phyloP scores from a whole-genome alignment of 2,888 invertebrate genomes.

The Timema podura region DNA sequence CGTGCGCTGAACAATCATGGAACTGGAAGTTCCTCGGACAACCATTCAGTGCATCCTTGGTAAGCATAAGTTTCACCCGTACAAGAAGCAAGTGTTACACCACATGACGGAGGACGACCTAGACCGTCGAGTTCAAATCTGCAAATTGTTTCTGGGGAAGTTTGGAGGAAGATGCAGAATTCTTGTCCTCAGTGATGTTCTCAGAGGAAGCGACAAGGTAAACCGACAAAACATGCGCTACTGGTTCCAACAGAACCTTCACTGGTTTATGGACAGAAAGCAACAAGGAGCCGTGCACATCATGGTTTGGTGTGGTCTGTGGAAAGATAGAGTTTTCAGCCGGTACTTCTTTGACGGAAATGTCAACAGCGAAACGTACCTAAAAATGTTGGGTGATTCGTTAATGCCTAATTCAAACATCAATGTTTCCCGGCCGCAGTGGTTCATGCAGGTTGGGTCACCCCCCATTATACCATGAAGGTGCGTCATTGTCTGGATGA shows the following conservation, averaged over 20 bases:
- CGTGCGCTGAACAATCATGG: constrained; percentile 8
- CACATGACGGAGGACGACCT: constrained; percentile 9
- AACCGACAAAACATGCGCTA: constrained; percentile 9
- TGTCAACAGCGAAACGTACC: no score
- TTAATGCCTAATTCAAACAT: no score
- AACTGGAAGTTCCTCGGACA: not conserved
- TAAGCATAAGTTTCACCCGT: not conserved
- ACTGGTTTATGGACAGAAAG: not conserved
- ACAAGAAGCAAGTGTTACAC: not conserved
- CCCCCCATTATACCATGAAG: no score
- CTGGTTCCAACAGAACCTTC: not conserved
- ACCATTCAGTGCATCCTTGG: not conserved
- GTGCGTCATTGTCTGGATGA: no score
- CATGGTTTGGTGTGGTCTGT: constrained; percentile 9
- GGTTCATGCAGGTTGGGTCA: no score
- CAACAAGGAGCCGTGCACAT: constrained; percentile 6
- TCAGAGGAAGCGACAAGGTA: constrained; percentile 10
- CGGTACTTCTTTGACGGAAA: constrained; percentile 3
- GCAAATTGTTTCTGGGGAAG: not conserved
- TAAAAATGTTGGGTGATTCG: no score
- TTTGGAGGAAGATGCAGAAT: not conserved
- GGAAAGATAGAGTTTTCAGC: constrained; percentile 15
- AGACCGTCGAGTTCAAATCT: constrained; percentile 9
- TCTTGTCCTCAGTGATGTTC: not conserved
- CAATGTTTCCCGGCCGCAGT: no score